These are phyloP conservation scores for Neoitamus cyanurus DNA, from an alignment of 2,888 invertebrate species.

Conservation along the genomic window DNA sequence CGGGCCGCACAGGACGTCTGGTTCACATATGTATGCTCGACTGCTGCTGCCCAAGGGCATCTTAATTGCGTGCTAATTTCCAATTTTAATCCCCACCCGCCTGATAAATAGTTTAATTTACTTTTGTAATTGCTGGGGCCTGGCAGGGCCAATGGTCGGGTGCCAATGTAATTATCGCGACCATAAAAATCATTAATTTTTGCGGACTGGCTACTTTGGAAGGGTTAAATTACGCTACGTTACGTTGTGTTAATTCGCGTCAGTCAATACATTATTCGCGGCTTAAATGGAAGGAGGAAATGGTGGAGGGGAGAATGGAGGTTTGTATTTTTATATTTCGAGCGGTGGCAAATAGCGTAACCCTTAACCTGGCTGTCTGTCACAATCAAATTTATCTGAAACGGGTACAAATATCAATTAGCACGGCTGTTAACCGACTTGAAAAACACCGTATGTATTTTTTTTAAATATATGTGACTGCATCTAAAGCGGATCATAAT, in stretches of 20 bases:
- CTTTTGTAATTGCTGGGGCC: background rate
- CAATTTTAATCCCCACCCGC: background rate
- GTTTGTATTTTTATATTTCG: no score
- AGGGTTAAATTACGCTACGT: background rate
- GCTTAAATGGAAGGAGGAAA: background rate
- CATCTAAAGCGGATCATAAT: no score
- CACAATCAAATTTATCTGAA: no score
- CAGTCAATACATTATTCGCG: background rate
- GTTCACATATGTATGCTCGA: background rate
- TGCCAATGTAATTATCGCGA: background rate
- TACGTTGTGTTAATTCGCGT: background rate
- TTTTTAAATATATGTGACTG: no score
- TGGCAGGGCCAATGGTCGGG: background rate
- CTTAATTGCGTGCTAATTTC: slow-evolving; percentile 1
- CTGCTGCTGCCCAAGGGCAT: background rate
- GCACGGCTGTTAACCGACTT: no score
- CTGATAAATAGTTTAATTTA: slow-evolving; percentile 5
- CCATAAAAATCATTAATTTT: background rate
- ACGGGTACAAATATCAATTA: no score
- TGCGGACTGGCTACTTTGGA: background rate
- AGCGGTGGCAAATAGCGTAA: no score
- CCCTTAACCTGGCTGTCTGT: no score
- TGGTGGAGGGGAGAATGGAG: no score
- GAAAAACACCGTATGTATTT: no score
- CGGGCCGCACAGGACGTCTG: no score